Evolutionary conservation across 2,888 invertebrate genomes (phyloP), one percentile per base, ranked within the genome.

Genomic region (Diploptera punctata): DNA sequence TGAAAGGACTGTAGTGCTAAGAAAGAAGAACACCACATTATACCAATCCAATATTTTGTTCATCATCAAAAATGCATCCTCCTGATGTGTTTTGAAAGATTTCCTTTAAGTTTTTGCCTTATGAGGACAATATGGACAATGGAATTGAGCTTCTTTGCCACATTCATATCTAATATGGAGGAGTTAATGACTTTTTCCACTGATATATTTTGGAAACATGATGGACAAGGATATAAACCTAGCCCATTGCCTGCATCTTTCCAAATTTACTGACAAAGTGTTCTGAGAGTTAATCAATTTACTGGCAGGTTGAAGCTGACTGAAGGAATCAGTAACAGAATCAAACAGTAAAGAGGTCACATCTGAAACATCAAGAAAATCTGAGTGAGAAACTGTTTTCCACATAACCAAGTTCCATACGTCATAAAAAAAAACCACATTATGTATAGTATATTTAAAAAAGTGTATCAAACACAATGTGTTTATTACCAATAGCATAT

Each of bases 161-260:
- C 80, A 80, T 67, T 80, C 80, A 72, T 79, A 78, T 18, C 68
- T 70, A 16, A 76, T 47, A 70, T 76, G 76, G 4, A 71, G 72
- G 26, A 49, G 62, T 49, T n/a, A 75, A 67, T 82, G 93, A 92
- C 92, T 93, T 93, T 85, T 93, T 93, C 83, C 93, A 92, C 81
- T 93, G 93, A 80, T 93, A 93, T 79, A 92, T 88, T 82, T 93
- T 93, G n/a, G 91, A 91, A 84, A 93, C 93, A 84, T 91, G 92
- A 26, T n/a, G 91, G 91, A 82, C 94, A 94, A 81, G 91, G 90
- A 82, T 93, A 93, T n/a, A 57, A n/a, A 1, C 29, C 26, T 24
- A n/a, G 24, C 26, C 57, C 57, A 57, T 4, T 57, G 5, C 21
- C 29, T 57, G 31, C 33, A 33, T 10, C n/a, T n/a, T n/a, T n/a